These are phyloP conservation scores for Passerina amoena DNA, from an alignment of 2,113 vertebrate species.

Conservation along the genomic window DNA sequence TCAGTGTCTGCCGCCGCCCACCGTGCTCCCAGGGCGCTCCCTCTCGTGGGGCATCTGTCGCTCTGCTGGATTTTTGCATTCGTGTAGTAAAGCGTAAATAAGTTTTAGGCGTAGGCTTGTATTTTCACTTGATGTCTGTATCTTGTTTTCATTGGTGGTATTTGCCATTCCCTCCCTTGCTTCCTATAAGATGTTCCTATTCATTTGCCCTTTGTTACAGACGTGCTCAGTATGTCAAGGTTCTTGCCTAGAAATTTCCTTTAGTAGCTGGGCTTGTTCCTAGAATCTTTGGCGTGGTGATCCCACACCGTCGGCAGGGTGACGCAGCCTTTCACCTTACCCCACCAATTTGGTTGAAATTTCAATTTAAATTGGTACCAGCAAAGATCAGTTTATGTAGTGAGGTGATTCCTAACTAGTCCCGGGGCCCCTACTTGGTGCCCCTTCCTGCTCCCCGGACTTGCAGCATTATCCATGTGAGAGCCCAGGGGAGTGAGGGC, in stretches of 20 bases:
- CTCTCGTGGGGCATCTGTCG: rapidly evolving
- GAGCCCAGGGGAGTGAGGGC: neutral
- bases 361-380: neutral
- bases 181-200: neutral
- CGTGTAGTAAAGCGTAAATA: neutral
- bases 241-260: neutral
- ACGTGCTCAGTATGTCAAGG: rapidly evolving
- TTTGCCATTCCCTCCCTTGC: neutral
- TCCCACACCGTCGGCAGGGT: rapidly evolving
- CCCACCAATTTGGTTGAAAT: neutral
- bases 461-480: rapidly evolving
- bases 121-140: rapidly evolving
- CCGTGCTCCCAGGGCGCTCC: rapidly evolving
- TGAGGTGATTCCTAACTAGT: neutral
- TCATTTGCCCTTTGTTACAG: rapidly evolving
- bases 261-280: neutral
- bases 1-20: rapidly evolving
- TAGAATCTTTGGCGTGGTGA: neutral
- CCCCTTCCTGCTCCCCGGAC: neutral
- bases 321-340: neutral
- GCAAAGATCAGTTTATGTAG: neutral
- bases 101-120: neutral
- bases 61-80: neutral
- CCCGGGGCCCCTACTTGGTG: rapidly evolving
- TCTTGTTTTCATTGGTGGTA: neutral